Conservation (phyloP, 2,113 vertebrate species). For the Fregata magnificens region DNA sequence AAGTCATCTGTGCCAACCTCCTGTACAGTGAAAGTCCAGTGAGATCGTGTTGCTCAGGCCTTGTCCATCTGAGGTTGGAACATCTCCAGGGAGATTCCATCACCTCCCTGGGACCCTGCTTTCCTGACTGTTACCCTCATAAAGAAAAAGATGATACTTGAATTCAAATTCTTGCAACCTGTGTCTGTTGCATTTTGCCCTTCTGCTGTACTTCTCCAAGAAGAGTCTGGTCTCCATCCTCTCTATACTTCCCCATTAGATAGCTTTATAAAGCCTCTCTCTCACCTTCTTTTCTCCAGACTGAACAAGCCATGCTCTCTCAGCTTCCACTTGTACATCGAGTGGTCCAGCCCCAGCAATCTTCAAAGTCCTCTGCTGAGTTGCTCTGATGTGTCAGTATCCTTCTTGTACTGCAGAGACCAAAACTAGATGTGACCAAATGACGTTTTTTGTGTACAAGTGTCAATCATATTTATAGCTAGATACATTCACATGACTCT, state of each 20-base stretch:
- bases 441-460: rapidly evolving
- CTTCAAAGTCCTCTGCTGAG: background rate
- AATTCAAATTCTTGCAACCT: background rate
- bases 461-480: background rate
- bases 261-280: background rate
- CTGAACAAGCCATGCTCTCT: background rate
- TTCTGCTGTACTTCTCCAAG: background rate
- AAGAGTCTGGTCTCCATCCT: background rate
- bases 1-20: background rate
- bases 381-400: background rate
- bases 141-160: background rate
- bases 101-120: background rate
- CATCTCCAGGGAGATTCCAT: background rate
- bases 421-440: background rate
- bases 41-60: background rate
- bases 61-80: background rate
- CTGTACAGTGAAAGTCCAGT: background rate
- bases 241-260: background rate
- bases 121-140: rapidly evolving
- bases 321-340: background rate
- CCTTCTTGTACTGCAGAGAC: background rate
- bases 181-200: background rate
- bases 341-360: background rate
- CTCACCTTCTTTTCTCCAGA: background rate
- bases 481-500: background rate